Conservation (phyloP, 2,888 invertebrate species). For the Chrysolina americana region DNA sequence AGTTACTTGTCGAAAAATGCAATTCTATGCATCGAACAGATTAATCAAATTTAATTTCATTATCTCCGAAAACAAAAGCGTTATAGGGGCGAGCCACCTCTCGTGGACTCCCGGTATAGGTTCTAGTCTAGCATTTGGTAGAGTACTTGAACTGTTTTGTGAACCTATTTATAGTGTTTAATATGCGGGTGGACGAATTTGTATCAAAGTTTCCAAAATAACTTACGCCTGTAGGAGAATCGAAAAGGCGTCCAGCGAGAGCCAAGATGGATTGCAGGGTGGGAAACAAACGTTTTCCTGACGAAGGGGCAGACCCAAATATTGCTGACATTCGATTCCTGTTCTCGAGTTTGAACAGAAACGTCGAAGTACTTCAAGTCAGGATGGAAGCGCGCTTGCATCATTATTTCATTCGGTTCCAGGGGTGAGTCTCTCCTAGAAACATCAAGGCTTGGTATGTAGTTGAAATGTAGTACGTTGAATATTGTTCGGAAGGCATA, state of each 20-base stretch:
- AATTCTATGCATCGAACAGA: too few relatives aligned
- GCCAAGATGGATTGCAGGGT: constrained; percentile 69
- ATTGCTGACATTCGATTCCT: constrained; percentile 67
- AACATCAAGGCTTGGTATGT: constrained; percentile 70
- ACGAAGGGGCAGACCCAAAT: constrained; percentile 67
- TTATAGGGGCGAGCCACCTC: too few relatives aligned
- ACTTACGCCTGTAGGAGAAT: constrained; percentile 73
- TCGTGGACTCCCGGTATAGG: too few relatives aligned
- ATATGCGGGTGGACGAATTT: too few relatives aligned
- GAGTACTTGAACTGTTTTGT: too few relatives aligned
- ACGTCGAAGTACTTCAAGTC: constrained; percentile 70
- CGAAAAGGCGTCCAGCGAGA: constrained; percentile 61
- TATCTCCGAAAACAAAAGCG: too few relatives aligned
- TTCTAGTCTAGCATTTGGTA: too few relatives aligned
- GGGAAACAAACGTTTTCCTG: constrained; percentile 68
- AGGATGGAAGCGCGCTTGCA: constrained; percentile 70
- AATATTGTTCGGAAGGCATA: constrained; percentile 71
- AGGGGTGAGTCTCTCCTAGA: constrained; percentile 63
- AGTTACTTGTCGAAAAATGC: too few relatives aligned
- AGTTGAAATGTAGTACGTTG: constrained; percentile 68
- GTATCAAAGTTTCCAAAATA: background rate
- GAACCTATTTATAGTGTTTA: too few relatives aligned
- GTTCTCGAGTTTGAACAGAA: constrained; percentile 69
- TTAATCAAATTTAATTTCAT: too few relatives aligned
- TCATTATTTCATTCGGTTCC: constrained; percentile 70